A percentile compares a stretch with the other conserved stretches of the same genome.
Evolutionary conservation across 2,113 vertebrate genomes (phyloP).

Genomic region (Seriola quinqueradiata): DNA sequence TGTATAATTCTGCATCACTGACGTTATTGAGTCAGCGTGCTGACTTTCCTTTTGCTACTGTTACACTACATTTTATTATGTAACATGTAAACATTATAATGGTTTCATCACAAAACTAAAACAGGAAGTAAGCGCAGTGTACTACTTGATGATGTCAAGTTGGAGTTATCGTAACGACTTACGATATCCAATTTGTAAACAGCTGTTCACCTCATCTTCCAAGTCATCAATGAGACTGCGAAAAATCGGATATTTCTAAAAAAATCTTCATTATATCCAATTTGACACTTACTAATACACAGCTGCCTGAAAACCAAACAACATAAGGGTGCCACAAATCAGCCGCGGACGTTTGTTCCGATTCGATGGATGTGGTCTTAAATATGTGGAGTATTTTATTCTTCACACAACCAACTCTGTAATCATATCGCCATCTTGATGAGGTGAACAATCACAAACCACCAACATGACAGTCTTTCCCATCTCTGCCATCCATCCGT

Average conservation of each 20-base stretch:
- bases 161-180: no score
- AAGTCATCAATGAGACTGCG: background rate
- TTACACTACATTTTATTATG: background rate
- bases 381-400: no score
- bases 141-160: no score
- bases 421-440: no score
- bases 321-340: background rate
- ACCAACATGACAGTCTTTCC: no score
- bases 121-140: background rate
- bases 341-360: background rate
- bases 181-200: no score
- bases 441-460: no score
- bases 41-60: background rate
- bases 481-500: no score
- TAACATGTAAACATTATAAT: background rate
- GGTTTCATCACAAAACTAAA: background rate
- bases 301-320: background rate
- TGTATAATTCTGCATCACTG: background rate
- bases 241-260: no score
- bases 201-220: no score
- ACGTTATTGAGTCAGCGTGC: background rate
- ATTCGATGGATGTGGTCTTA: no score
- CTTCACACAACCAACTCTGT: no score
- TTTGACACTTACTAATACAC: background rate
- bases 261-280: background rate